phyloP scores from a whole-genome alignment of 2,113 vertebrate species.

The Hoplias malabaricus region DNA sequence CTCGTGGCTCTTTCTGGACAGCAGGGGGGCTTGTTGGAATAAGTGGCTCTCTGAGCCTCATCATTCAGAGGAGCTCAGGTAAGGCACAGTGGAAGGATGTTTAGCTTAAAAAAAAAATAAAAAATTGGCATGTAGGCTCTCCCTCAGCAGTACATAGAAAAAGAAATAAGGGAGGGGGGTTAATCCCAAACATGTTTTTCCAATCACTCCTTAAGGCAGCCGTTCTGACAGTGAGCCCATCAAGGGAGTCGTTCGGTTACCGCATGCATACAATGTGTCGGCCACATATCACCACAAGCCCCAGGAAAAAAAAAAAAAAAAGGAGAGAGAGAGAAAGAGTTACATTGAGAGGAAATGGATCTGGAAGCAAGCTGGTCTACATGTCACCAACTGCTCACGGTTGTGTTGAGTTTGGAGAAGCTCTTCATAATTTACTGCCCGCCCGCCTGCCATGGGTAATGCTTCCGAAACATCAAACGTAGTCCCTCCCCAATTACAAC shows the following conservation, averaged over 20 bases:
- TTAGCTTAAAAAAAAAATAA: constrained; percentile 26
- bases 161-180: constrained; percentile 40
- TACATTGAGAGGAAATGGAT: neutral
- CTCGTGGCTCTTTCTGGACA: constrained; percentile 49
- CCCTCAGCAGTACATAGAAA: constrained; percentile 43
- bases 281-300: constrained; percentile 50
- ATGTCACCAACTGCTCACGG: constrained; percentile 40
- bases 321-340: constrained; percentile 6
- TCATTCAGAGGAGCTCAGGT: constrained; percentile 38
- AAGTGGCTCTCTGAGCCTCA: constrained; percentile 36
- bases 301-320: constrained; percentile 4
- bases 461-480: constrained; percentile 16
- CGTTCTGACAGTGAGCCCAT: constrained; percentile 51
- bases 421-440: constrained; percentile 23
- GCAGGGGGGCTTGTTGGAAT: constrained; percentile 37
- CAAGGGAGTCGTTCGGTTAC: constrained; percentile 41
- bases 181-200: constrained; percentile 67
- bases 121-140: constrained; percentile 31
- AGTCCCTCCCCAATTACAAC: constrained; percentile 14
- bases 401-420: constrained; percentile 22
- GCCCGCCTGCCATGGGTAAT: constrained; percentile 5
- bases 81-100: constrained; percentile 2
- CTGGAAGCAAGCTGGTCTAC: constrained; percentile 29
- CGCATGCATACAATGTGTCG: constrained; percentile 53
- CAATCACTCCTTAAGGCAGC: constrained; percentile 56